Evolutionary conservation across 2,797 vertebrate genomes (phyloP).

Genomic region (Gobionotothen gibberifrons): DNA sequence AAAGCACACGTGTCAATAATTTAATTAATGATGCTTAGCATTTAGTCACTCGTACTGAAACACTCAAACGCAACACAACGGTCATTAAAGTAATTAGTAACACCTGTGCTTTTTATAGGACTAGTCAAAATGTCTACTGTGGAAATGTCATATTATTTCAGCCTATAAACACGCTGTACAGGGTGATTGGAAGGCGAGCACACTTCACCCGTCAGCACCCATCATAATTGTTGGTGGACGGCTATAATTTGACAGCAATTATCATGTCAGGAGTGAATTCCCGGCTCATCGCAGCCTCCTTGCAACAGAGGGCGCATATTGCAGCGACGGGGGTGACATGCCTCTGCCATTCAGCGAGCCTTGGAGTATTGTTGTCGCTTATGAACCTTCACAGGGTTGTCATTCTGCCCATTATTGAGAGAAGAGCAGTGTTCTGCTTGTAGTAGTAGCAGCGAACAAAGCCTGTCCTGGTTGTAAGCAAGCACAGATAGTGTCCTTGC

Average conservation of each 20-base stretch:
- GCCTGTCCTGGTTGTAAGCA: slow-evolving; percentile 33
- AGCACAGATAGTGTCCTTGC: slow-evolving; percentile 33
- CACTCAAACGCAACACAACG: not conserved
- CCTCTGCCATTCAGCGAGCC: slow-evolving; percentile 15
- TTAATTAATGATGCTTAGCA: not conserved
- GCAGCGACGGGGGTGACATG: slow-evolving; percentile 25
- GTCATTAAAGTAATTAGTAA: not conserved
- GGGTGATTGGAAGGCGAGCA: slow-evolving; percentile 5
- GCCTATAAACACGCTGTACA: not conserved
- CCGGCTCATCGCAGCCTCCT: slow-evolving; percentile 56
- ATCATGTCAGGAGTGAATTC: slow-evolving; percentile 63
- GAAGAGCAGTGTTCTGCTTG: slow-evolving; percentile 27
- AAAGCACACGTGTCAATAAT: not conserved
- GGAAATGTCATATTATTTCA: not conserved
- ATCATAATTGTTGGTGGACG: slow-evolving; percentile 63
- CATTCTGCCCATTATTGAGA: slow-evolving; percentile 40
- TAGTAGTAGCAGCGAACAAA: slow-evolving; percentile 39
- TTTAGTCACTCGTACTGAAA: not conserved
- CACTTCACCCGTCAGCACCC: slow-evolving; percentile 67
- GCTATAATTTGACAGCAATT: slow-evolving; percentile 79
- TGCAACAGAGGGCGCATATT: slow-evolving; percentile 29
- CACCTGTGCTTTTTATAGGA: not conserved
- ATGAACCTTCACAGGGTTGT: slow-evolving; percentile 54
- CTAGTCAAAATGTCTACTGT: not conserved
- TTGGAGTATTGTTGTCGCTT: slow-evolving; percentile 49